These are phyloP conservation scores for Chroicocephalus ridibundus DNA, from an alignment of 2,113 vertebrate species.

Conservation along the genomic window DNA sequence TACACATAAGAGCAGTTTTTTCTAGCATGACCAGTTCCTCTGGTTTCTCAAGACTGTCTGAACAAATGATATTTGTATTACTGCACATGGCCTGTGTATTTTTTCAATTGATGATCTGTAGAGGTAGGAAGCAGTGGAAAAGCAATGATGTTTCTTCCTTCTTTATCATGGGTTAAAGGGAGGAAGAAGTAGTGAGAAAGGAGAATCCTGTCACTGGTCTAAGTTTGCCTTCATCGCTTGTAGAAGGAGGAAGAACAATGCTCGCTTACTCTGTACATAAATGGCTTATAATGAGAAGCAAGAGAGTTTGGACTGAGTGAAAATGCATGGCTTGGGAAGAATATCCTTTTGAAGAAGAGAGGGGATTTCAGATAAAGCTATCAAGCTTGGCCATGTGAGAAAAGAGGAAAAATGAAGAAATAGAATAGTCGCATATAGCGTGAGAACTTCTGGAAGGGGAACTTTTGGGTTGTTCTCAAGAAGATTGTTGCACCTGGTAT, in stretches of 20 bases:
- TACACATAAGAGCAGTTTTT: neutral
- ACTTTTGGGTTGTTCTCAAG: neutral
- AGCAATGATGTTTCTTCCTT: neutral
- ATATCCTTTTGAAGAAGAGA: neutral
- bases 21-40: neutral
- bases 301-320: neutral
- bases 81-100: neutral
- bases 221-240: neutral
- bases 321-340: neutral
- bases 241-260: neutral
- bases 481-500: neutral
- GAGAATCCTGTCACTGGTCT: neutral
- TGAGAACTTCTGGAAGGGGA: neutral
- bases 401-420: neutral
- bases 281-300: neutral
- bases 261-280: rapidly evolving
- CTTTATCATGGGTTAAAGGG: neutral
- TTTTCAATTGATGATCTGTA: neutral
- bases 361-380: neutral
- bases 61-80: neutral
- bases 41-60: neutral
- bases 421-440: rapidly evolving
- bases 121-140: neutral
- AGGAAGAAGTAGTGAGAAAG: neutral
- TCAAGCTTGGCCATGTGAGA: neutral